These are phyloP conservation scores for Leptocoma aspasia DNA, from an alignment of 2,113 vertebrate genomes.

Conservation along the genomic window DNA sequence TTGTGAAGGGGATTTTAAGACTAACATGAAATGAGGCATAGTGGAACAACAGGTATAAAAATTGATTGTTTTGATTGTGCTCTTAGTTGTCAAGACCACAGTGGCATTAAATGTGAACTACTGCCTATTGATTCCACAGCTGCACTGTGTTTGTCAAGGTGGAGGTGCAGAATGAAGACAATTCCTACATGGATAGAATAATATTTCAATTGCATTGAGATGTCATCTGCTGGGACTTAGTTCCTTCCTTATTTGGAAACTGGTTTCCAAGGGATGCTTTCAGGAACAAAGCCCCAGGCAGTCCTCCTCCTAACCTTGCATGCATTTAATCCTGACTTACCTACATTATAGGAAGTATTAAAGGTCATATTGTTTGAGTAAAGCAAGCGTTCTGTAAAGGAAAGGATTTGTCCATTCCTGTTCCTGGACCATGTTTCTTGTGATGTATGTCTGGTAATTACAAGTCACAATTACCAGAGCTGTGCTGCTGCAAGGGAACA, in stretches of 20 bases:
- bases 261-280: neutral
- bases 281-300: neutral
- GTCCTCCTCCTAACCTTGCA: neutral
- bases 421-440: neutral
- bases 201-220: neutral
- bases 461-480: neutral
- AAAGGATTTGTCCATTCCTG: neutral
- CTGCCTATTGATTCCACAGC: conserved; percentile 2
- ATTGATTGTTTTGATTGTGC: conserved; percentile 36
- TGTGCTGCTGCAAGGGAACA: neutral
- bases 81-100: neutral
- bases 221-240: neutral
- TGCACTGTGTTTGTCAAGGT: neutral
- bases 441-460: neutral
- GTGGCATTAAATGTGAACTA: neutral
- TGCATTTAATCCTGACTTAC: neutral
- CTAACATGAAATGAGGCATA: neutral
- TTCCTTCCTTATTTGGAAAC: neutral
- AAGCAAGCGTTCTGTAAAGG: neutral
- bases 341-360: neutral
- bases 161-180: neutral
- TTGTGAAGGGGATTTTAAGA: neutral
- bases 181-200: neutral
- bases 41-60: conserved; percentile 22
- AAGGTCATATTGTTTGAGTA: neutral